phyloP scores from a whole-genome alignment of 2,797 vertebrate genomes.

The Notolepis coatsorum region DNA sequence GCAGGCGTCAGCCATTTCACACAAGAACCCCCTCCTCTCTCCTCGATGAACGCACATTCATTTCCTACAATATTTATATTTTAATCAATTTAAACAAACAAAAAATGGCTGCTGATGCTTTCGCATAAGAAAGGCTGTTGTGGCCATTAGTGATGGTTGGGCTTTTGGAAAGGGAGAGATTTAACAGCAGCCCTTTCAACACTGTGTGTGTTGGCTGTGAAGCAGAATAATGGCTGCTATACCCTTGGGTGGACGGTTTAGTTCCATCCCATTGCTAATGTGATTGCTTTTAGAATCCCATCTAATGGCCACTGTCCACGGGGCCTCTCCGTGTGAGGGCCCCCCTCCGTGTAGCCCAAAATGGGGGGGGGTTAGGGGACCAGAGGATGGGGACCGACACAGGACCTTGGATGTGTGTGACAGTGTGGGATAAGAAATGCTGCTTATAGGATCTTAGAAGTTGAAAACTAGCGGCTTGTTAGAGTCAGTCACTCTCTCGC shows the following conservation, averaged over 20 bases:
- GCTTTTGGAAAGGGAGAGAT: conserved; percentile 45
- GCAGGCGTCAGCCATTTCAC: conserved; percentile 56
- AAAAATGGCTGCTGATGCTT: conserved; percentile 30
- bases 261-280: conserved; percentile 73
- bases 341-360: conserved; percentile 38
- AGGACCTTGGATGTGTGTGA: conserved; percentile 4
- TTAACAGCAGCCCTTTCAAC: conserved; percentile 51
- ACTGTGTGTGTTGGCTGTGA: conserved; percentile 49
- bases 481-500: conserved; percentile 39
- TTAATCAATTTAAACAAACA: conserved; percentile 47
- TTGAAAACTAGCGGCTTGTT: neutral
- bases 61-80: conserved; percentile 49
- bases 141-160: conserved; percentile 40
- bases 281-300: conserved; percentile 71
- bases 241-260: conserved; percentile 70
- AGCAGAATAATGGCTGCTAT: conserved; percentile 65
- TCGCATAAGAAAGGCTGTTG: conserved; percentile 50
- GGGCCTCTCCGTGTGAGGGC: conserved; percentile 56
- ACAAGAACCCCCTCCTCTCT: conserved; percentile 25
- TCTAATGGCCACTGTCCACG: conserved; percentile 56
- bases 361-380: conserved; percentile 19
- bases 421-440: too few species aligned
- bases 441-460: conserved; percentile 3
- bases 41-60: conserved; percentile 17
- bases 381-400: neutral